These are phyloP conservation scores for Diloba caeruleocephala DNA, from an alignment of 2,888 invertebrate species.

Conservation along the genomic window DNA sequence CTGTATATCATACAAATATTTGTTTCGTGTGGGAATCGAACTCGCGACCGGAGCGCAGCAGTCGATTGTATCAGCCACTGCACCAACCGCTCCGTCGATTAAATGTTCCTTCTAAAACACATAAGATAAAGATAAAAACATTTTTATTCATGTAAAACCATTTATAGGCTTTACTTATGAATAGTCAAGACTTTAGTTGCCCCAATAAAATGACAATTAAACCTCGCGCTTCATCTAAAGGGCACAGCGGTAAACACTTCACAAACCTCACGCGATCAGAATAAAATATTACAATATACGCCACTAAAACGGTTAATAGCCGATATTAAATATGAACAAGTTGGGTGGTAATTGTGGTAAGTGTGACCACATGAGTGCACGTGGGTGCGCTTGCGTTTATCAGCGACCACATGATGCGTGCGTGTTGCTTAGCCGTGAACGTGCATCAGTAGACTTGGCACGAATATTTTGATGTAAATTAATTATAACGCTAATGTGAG, in stretches of 20 bases:
- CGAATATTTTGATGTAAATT: too few relatives aligned
- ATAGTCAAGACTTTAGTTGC: too few relatives aligned
- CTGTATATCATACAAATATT: too few relatives aligned
- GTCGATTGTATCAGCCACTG: too few relatives aligned
- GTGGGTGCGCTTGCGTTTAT: conserved; percentile 42
- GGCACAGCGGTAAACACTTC: conserved; percentile 34
- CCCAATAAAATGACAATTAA: conserved; percentile 24
- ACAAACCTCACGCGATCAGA: conserved; percentile 37
- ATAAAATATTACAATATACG: conserved; percentile 35
- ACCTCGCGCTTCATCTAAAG: conserved; percentile 24
- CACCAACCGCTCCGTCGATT: too few relatives aligned
- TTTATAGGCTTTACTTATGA: too few relatives aligned
- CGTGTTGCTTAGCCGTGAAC: conserved; percentile 28
- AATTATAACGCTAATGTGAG: too few relatives aligned
- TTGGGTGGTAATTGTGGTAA: conserved; percentile 38
- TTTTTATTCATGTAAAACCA: too few relatives aligned
- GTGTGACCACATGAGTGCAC: conserved; percentile 34
- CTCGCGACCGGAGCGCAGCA: too few relatives aligned
- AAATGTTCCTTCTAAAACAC: conserved; percentile 40
- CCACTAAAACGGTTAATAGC: conserved; percentile 40
- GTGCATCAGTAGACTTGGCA: too few relatives aligned
- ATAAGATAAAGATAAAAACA: too few relatives aligned
- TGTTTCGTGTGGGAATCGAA: too few relatives aligned
- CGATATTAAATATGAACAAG: conserved; percentile 48
- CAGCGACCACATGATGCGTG: conserved; percentile 36